Base-by-base conservation (phyloP, 2,888 invertebrate species). In the Rhamphomyia laevipes region DNA sequence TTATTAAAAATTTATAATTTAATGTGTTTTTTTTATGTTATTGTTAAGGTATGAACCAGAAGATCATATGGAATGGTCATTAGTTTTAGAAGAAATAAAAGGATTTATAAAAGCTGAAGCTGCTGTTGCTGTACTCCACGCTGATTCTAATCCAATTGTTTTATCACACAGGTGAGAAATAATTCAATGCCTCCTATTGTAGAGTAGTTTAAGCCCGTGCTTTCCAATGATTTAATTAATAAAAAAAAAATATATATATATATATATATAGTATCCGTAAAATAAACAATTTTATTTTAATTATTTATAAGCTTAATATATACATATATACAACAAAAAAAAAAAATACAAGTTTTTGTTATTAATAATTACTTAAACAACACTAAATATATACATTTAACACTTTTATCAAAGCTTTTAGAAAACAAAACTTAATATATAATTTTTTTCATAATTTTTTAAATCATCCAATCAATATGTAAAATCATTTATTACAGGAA, bases 31-130 rank as follows among this genome's bases (percentile, higher is more conserved):
- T 18, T 23, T 46, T 30, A 15, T 30, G 12, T 33, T 15, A 38
- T 51, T 58, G n/a, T n/a, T 17, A 56, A 70, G 71, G 16, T 96
- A 95, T 72, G 91, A 94, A 66, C 94, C 95, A n/a, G 94, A 94
- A 60, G 95, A 96, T 70, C 90, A 92, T 67, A 77, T 91, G 60
- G 95, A 96, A 72, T 96, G 96, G 96, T 86, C 86, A 45, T 75
- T 93, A 54, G 94, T 96, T 2, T 77, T 95, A 54, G 89, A 91
- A 60, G 95, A 96, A 74, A 92, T 95, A 53, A 89, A 90, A 71
- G 86, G 89, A 48, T 96, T 96, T 73, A 85, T 95, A 51, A 86
- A 87, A 70, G 91, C 93, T 18, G 95, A 95, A 69, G 86, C 87
- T 49, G 80, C 91, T 38, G 86, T 95, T 16, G 82, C 84, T 49